Evolutionary conservation across 2,888 invertebrate species (phyloP), one percentile per base, ranked within the genome.

Genomic region (Mesoligia furuncula): DNA sequence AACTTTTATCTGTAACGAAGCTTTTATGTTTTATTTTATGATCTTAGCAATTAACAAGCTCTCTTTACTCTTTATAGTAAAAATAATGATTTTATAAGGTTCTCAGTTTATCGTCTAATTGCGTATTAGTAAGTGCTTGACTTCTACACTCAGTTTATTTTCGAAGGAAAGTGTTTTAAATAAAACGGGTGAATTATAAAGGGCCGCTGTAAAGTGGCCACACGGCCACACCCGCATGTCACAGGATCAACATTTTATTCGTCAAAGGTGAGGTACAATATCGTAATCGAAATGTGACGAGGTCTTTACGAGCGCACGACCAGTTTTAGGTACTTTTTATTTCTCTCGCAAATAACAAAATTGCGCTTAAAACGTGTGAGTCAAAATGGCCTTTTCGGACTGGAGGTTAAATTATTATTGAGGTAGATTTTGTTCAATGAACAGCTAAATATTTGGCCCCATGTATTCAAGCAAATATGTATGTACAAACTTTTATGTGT

Each of bases 301-400:
- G 90, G 85, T 88, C 90, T 93, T 94, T 93, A 94, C 93, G 94
- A 93, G 88, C 91, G 83, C 75, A 79, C 87, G 90, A 91, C 91
- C 91, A 89, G 90, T 90, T 92, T 92, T 87, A 91, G 87, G 80
- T 87, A 90, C 88, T 91, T 92, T 92, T 93, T 92, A 92, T 92
- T 90, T 89, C 87, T 87, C 88, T 91, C 78, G 86, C 88, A 90
- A 92, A 92, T 90, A 91, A 90, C 81, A 88, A 93, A 92, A 92
- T 89, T 90, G 88, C 88, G 85, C 87, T 90, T 91, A 84, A 89
- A 89, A 87, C 88, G 88, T 85, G 83, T 84, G 80, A 83, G 85
- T 86, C 79, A 81, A 89, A 91, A 92, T 89, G 81, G 79, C 74
- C 85, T 90, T 90, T 89, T 89, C 77, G 85, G 90, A 89, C 90